These are phyloP conservation scores for Osmoderma eremita DNA, from an alignment of 2,888 invertebrate species.

Conservation along the genomic window DNA sequence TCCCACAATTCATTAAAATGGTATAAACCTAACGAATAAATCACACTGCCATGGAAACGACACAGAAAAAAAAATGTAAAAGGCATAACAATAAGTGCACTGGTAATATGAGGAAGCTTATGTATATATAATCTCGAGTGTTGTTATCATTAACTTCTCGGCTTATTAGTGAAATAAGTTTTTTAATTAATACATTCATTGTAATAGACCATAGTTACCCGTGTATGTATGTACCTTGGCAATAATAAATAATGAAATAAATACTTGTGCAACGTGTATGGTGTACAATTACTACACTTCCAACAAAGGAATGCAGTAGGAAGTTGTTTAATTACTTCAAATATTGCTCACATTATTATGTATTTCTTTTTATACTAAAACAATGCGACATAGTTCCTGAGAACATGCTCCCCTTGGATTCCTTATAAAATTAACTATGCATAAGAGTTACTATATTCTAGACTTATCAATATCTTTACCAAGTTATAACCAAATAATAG, in stretches of 20 bases:
- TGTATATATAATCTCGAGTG: constrained; percentile 9
- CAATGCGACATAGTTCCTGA: background rate
- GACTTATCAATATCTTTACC: background rate
- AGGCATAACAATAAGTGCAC: constrained; percentile 16
- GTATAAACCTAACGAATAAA: constrained; percentile 21
- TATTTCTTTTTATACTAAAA: constrained; percentile 1
- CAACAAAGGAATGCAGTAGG: constrained; percentile 32
- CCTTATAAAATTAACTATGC: too few relatives aligned
- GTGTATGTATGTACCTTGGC: background rate
- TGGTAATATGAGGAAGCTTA: constrained; percentile 13
- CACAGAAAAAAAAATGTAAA: background rate
- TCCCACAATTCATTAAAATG: constrained; percentile 31
- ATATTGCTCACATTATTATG: constrained; percentile 25
- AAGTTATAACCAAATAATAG: too few relatives aligned
- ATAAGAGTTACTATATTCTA: background rate
- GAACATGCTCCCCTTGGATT: constrained; percentile 1
- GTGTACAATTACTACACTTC: constrained; percentile 16
- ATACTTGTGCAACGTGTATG: constrained; percentile 25
- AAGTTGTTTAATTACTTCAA: constrained; percentile 27
- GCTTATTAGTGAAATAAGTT: constrained; percentile 31
- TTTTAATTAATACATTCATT: constrained; percentile 33
- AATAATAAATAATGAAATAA: constrained; percentile 30
- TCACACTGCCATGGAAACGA: constrained; percentile 20
- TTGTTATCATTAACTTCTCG: constrained; percentile 15
- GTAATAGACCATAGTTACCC: constrained; percentile 5